Evolutionary conservation across 2,113 vertebrate genomes (phyloP).

Genomic region (Proteles cristata): DNA sequence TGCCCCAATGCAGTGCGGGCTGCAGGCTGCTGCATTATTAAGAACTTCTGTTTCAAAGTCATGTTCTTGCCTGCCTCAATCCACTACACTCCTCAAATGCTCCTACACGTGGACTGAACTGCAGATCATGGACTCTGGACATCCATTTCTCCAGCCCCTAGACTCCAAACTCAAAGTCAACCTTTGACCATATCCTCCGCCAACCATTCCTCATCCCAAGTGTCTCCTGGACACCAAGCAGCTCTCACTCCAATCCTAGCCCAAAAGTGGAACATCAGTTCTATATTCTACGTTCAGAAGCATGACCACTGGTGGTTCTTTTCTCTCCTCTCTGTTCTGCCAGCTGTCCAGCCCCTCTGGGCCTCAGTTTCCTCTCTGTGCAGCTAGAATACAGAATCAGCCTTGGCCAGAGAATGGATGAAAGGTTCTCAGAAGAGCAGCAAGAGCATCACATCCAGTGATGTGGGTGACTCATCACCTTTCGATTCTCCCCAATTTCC

Average conservation of each 20-base stretch:
- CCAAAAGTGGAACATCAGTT: neutral
- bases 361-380: neutral
- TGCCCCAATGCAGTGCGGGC: neutral
- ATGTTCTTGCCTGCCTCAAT: accelerated
- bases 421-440: neutral
- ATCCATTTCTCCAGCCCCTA: neutral
- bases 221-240: neutral
- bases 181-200: neutral
- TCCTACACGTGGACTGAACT: accelerated
- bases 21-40: neutral
- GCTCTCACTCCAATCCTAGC: neutral
- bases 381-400: neutral
- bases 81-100: neutral
- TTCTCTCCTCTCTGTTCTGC: neutral
- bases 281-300: accelerated
- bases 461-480: neutral
- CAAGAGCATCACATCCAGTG: neutral
- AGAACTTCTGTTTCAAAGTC: neutral
- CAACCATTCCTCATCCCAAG: neutral
- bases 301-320: neutral
- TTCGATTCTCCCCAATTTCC: neutral
- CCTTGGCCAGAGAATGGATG: neutral
- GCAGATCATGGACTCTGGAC: neutral
- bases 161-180: neutral
- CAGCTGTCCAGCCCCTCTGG: neutral